Conservation (phyloP, 2,113 vertebrate genomes). For the Leptocoma aspasia region DNA sequence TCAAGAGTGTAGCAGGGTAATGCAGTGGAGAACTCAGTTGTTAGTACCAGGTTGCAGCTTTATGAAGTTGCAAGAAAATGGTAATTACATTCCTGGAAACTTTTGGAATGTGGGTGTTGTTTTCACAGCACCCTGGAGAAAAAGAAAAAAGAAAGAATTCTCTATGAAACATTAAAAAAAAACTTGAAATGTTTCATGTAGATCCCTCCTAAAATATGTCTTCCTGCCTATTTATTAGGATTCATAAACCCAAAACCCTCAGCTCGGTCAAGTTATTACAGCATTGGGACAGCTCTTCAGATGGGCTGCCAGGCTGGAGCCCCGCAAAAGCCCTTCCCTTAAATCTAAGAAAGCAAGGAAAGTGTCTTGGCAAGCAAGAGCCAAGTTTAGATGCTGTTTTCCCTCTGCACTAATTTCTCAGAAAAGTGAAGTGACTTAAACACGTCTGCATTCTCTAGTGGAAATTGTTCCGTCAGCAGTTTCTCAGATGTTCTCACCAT, state of each 20-base stretch:
- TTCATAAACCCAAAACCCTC: background rate
- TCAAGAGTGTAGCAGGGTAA: background rate
- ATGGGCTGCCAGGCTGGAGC: background rate
- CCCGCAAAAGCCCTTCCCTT: background rate
- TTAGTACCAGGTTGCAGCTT: background rate
- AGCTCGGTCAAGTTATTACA: background rate
- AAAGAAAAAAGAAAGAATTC: background rate
- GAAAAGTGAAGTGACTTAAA: background rate
- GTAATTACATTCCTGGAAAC: background rate
- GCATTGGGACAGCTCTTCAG: background rate
- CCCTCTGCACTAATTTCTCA: background rate
- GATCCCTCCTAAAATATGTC: background rate
- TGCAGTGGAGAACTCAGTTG: background rate
- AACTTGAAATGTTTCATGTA: background rate
- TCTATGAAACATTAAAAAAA: background rate
- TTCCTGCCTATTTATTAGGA: background rate
- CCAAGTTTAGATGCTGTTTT: background rate
- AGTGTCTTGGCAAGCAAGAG: background rate
- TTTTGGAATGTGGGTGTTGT: background rate
- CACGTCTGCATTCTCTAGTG: background rate
- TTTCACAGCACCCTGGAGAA: background rate
- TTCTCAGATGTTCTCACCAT: background rate
- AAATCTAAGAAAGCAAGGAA: background rate
- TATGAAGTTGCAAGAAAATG: background rate
- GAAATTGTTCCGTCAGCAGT: background rate